Base-by-base conservation (phyloP, 2,113 vertebrate species). In the Nyctereutes procyonoides region DNA sequence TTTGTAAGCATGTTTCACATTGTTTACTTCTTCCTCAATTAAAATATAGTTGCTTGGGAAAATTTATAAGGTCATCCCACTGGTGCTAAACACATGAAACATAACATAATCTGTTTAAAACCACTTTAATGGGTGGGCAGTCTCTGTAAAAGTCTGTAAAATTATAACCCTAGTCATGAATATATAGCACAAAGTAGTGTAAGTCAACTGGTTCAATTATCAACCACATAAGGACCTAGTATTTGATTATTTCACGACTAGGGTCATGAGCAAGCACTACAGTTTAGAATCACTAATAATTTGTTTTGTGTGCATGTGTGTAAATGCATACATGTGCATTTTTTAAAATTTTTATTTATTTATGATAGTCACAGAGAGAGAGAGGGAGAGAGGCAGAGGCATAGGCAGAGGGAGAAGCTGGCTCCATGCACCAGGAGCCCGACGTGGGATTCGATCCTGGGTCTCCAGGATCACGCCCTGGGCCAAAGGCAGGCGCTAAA, bases 291-390 rank as follows among this genome's bases (percentile, higher is more conserved):
- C 12, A 35, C n/a, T 28, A 58, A 53, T 58, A 14, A 24, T 86
- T 58, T 60, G 4, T n/a, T 51, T 43, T 80, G 8, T 67, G 20
- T 30, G 1, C 55, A 2, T 43, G 60, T 53, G 10, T 53, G 13
- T 81, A 11, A 30, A 14, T 35, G 10, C 4, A 3, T n/a, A 2
- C 48, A 3, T 71, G 2, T 55, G 13, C 2, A 6, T n/a, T 17
- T 5, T 56, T n/a, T n/a, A n/a, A n/a, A n/a, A n/a, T n/a, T n/a
- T n/a, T n/a, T n/a, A n/a, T n/a, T n/a, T n/a, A n/a, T n/a, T n/a
- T n/a, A n/a, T n/a, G n/a, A n/a, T n/a, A n/a, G n/a, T n/a, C n/a
- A n/a, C n/a, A n/a, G n/a, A n/a, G n/a, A n/a, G n/a, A n/a, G n/a
- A n/a, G n/a, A n/a, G n/a, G n/a, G n/a, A n/a, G n/a, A n/a, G n/a